Percentiles rank a stretch among this genome's conserved stretches.
Conservation (phyloP, 2,888 invertebrate genomes). For the Tipula unca region DNA sequence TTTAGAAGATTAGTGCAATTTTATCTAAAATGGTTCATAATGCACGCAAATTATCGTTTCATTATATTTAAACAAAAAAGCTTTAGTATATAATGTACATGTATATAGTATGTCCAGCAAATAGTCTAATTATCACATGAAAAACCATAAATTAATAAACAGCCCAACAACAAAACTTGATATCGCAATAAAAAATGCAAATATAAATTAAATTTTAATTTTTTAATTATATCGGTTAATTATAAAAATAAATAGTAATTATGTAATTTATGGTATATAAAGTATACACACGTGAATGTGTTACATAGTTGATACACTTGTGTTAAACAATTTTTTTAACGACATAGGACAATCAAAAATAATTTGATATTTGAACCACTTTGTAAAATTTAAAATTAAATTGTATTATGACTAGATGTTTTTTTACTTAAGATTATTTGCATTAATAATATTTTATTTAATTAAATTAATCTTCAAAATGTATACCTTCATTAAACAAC, state of each 20-base stretch:
- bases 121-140: background rate
- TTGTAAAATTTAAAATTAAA: background rate
- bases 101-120: background rate
- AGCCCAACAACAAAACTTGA: background rate
- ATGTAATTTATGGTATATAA: background rate
- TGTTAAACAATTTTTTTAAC: background rate
- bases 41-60: background rate
- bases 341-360: too few relatives aligned
- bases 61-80: background rate
- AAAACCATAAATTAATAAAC: background rate
- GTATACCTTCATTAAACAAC: slow-evolving; percentile 16
- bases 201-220: background rate
- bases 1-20: too few relatives aligned
- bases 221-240: slow-evolving; percentile 14
- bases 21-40: background rate
- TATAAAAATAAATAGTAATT: slow-evolving; percentile 14
- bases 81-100: too few relatives aligned
- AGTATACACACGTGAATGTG: background rate
- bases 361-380: too few relatives aligned
- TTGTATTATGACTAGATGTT: too few relatives aligned
- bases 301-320: background rate
- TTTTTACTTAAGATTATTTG: background rate
- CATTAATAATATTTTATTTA: background rate
- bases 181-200: background rate
- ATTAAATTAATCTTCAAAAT: slow-evolving; percentile 14